Base-by-base conservation (phyloP, 2,113 vertebrate species). In the Notothenia coriiceps region DNA sequence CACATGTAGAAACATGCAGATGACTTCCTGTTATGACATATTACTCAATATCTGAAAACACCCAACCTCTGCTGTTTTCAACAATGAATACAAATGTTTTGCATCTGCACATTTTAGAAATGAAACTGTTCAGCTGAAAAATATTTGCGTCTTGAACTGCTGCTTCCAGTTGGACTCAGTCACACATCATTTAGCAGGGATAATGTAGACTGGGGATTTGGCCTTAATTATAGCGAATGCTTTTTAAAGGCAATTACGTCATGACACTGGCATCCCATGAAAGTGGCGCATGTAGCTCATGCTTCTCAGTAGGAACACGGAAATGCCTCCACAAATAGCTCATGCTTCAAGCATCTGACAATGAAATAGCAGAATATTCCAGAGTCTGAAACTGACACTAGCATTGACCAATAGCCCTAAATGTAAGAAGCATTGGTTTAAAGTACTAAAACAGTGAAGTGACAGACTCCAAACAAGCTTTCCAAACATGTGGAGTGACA, bases 291-390 rank as follows among this genome's bases (percentile, higher is more conserved):
- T 65, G 70, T 83, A 87, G 80, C 80, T 87, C 90, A 80, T 86
- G 92, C 89, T 74, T 83, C 74, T 7, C 35, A 40, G 35, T 40
- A 6, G 35, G 35, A 40, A 40, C 35, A 40, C 35, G 35, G 35
- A 40, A 40, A 40, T 40, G 35, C 35, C 35, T 40, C 35, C 35
- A 40, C 35, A 84, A 63, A 72, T 83, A 87, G 81, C 81, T 87
- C 90, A 80, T 86, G 92, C 89, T 74, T 83, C 74, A 89, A 82
- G 74, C 62, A 50, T 74, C 70, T 56, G 46, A 69, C 46, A 55
- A 79, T 69, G 70, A 74, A 76, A 75, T 70, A 44, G 33, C 74
- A 80, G 43, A 85, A 79, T 62, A 75, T 51, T 20, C 49, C 25
- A 7, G 29, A 60, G 71, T 72, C 72, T 74, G 29, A 4, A 54